phyloP scores from a whole-genome alignment of 2,797 vertebrate genomes.

The Luscinia megarhynchos region DNA sequence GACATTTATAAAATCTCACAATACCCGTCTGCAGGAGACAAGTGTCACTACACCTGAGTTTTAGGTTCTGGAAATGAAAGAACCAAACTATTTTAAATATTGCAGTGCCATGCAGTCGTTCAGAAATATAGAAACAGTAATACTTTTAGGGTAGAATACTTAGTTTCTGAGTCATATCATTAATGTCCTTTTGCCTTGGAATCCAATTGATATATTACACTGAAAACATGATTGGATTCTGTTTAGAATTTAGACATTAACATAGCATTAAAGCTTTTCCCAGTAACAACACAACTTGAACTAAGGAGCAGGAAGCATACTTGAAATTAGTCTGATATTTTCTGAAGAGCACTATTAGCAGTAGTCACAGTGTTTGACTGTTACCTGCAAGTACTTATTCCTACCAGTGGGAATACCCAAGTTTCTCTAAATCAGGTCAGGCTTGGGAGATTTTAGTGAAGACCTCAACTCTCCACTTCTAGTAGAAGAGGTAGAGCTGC shows the following conservation, averaged over 20 bases:
- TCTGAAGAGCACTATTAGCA: not conserved
- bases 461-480: not conserved
- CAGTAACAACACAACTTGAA: not conserved
- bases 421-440: not conserved
- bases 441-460: not conserved
- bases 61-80: not conserved
- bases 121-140: not conserved
- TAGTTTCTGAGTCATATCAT: not conserved
- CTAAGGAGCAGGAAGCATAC: not conserved
- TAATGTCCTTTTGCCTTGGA: not conserved
- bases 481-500: not conserved
- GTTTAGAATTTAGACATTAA: not conserved
- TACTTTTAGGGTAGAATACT: not conserved
- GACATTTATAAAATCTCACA: not conserved
- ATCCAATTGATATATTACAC: not conserved
- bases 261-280: not conserved
- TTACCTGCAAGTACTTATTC: not conserved
- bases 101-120: not conserved
- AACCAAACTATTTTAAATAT: not conserved
- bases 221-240: not conserved
- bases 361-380: not conserved
- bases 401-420: not conserved
- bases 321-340: not conserved
- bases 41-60: not conserved
- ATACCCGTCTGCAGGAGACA: not conserved